Percentiles rank a stretch among this genome's conserved stretches.
phyloP scores from a whole-genome alignment of 2,888 invertebrate species.

The Euzetes globulus region DNA sequence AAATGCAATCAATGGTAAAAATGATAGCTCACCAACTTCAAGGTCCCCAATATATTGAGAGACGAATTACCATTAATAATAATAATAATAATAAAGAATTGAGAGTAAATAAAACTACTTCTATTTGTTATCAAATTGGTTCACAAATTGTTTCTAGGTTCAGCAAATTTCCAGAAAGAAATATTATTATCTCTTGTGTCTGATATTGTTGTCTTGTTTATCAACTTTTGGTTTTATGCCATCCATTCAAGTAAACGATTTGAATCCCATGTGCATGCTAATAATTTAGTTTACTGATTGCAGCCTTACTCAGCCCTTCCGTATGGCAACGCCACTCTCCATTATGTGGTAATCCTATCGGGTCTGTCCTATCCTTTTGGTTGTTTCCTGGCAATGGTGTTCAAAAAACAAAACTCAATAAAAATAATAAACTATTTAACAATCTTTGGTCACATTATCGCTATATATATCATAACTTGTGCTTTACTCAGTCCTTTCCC shows the following conservation, averaged over 20 bases:
- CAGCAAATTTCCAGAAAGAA: background rate
- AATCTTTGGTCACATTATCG: constrained; percentile 51
- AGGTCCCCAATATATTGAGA: no score
- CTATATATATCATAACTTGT: constrained; percentile 61
- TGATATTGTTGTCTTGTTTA: constrained; percentile 56
- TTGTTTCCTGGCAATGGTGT: constrained; percentile 55
- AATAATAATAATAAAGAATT: no score
- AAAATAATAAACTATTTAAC: constrained; percentile 45
- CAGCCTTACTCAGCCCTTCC: constrained; percentile 70
- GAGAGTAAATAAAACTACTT: no score
- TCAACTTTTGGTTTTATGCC: constrained; percentile 70
- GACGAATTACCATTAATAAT: no score
- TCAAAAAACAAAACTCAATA: constrained; percentile 47
- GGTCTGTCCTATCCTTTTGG: constrained; percentile 73
- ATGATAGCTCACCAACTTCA: no score
- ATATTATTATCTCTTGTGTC: constrained; percentile 45
- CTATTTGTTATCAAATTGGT: no score
- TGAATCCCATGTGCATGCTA: background rate
- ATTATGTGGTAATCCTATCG: constrained; percentile 65
- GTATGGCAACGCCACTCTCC: constrained; percentile 68
- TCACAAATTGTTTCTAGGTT: background rate
- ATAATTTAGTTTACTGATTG: background rate
- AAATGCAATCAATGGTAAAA: no score
- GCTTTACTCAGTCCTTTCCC: constrained; percentile 67
- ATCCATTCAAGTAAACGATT: constrained; percentile 55